These are phyloP conservation scores for Morpho helenor DNA, from an alignment of 2,888 invertebrate species.

Conservation along the genomic window DNA sequence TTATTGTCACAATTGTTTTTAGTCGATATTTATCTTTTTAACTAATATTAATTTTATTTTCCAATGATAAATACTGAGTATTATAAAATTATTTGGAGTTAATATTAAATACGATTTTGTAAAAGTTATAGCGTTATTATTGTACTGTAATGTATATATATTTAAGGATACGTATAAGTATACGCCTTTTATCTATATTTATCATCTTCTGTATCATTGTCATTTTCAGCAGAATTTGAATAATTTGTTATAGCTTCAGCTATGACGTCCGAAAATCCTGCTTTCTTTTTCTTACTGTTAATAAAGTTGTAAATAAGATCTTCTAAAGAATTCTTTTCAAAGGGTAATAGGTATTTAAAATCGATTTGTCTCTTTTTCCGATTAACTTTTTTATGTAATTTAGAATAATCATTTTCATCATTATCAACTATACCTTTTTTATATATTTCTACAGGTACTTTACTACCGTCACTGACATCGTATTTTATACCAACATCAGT, in stretches of 20 bases:
- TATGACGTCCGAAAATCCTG: conserved; percentile 58
- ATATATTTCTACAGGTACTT: conserved; percentile 76
- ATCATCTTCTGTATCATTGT: too few species aligned
- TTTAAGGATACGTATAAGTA: too few species aligned
- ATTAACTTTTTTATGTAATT: conserved; percentile 23
- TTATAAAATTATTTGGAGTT: too few species aligned
- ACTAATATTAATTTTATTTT: too few species aligned
- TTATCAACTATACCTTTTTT: conserved; percentile 81
- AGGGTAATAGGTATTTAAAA: conserved; percentile 63
- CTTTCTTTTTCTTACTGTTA: conserved; percentile 51
- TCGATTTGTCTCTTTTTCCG: conserved; percentile 57
- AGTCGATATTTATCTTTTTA: too few species aligned
- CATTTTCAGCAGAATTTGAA: conserved; percentile 27
- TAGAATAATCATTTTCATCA: conserved; percentile 58
- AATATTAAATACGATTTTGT: too few species aligned
- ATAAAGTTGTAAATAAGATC: conserved; percentile 57
- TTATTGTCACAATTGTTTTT: too few species aligned
- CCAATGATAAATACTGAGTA: too few species aligned
- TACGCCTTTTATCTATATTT: too few species aligned
- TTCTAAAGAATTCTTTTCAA: conserved; percentile 65
- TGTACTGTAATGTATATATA: too few species aligned
- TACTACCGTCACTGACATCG: conserved; percentile 75
- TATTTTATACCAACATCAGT: conserved; percentile 78
- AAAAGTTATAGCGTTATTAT: too few species aligned
- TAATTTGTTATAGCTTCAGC: conserved; percentile 61